Evolutionary conservation across 2,888 invertebrate species (phyloP).

Genomic region (Polyommatus iphigenia): DNA sequence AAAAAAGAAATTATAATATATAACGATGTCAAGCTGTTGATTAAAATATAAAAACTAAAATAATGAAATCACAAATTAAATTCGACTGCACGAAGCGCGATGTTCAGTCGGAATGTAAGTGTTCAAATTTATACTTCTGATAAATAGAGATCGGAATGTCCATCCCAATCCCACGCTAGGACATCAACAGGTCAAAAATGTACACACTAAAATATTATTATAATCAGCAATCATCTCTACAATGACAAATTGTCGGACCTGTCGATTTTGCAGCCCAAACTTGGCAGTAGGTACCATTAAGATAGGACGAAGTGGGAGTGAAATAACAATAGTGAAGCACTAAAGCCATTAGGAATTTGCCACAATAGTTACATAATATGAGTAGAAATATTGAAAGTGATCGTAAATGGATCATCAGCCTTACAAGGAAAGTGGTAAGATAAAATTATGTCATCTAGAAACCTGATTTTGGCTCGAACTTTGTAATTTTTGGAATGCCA

Average conservation of each 20-base stretch:
- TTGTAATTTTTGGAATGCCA: background rate
- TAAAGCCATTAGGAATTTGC: background rate
- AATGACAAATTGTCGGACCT: slow-evolving; percentile 25
- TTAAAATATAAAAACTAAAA: background rate
- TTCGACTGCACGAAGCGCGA: background rate
- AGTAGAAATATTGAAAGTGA: slow-evolving; percentile 8
- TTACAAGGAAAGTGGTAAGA: background rate
- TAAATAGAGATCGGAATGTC: slow-evolving; percentile 6
- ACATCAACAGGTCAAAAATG: slow-evolving; percentile 13
- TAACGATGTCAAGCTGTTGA: background rate
- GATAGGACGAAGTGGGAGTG: slow-evolving; percentile 14
- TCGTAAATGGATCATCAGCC: background rate
- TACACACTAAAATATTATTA: slow-evolving; percentile 20
- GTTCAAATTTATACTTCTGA: background rate
- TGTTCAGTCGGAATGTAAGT: background rate
- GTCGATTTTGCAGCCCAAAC: slow-evolving; percentile 24
- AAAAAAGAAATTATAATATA: too few species aligned
- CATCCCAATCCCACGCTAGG: slow-evolving; percentile 7
- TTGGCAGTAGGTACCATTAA: slow-evolving; percentile 13
- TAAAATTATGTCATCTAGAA: background rate
- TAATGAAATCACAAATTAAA: background rate
- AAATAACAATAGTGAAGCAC: background rate
- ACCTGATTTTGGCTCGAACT: background rate
- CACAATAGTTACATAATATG: background rate
- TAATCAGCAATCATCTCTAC: slow-evolving; percentile 20